These are phyloP conservation scores for Hycleus cichorii DNA, from an alignment of 1,140 invertebrate species.

Conservation along the genomic window DNA sequence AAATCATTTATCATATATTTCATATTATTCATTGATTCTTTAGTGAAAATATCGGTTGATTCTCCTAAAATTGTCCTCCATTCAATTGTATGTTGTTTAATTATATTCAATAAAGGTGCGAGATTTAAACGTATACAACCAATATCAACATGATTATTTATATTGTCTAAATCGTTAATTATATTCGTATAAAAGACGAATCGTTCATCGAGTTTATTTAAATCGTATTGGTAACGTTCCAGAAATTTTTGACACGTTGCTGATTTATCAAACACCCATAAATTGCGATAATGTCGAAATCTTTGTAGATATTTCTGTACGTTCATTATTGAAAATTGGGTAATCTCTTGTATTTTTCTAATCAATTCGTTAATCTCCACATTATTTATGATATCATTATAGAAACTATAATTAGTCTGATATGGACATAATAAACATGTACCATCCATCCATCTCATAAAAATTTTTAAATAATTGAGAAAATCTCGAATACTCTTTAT, in stretches of 20 bases:
- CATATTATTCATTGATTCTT: slow-evolving; percentile 47
- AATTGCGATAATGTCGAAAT: slow-evolving; percentile 70
- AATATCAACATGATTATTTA: slow-evolving; percentile 52
- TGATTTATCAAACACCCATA: slow-evolving; percentile 78
- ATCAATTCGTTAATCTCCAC: slow-evolving; percentile 60
- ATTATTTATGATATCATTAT: slow-evolving; percentile 65
- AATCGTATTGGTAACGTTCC: slow-evolving; percentile 46
- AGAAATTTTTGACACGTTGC: slow-evolving; percentile 68
- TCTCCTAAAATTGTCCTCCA: slow-evolving; percentile 64
- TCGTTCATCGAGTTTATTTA: slow-evolving; percentile 73
- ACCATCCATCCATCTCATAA: slow-evolving; percentile 78
- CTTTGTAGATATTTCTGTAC: slow-evolving; percentile 57
- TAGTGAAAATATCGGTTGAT: slow-evolving; percentile 51
- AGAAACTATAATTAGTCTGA: slow-evolving; percentile 60
- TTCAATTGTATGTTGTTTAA: slow-evolving; percentile 57
- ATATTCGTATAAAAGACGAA: slow-evolving; percentile 74
- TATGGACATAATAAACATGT: slow-evolving; percentile 65
- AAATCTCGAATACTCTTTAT: slow-evolving; percentile 57
- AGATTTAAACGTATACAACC: slow-evolving; percentile 62
- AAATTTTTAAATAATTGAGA: slow-evolving; percentile 58
- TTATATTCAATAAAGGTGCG: slow-evolving; percentile 51
- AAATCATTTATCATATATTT: slow-evolving; percentile 39
- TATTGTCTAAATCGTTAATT: slow-evolving; percentile 59
- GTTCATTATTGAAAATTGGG: slow-evolving; percentile 46
- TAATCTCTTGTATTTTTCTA: slow-evolving; percentile 55